Evolutionary conservation across 2,888 invertebrate species (phyloP).

Genomic region (Prenolepis imparis): DNA sequence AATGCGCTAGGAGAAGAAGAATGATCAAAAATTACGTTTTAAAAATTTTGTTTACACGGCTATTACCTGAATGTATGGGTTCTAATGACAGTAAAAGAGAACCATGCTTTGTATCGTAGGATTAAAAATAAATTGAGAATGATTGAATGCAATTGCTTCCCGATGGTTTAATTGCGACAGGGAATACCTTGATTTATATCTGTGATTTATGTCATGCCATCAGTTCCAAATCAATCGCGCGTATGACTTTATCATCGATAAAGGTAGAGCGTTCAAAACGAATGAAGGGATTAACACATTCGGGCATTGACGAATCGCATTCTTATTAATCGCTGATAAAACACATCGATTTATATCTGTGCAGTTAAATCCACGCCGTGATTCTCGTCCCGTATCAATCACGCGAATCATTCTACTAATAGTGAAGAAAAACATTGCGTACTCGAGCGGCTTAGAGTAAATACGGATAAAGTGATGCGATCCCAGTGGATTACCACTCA

Average conservation of each 20-base stretch:
- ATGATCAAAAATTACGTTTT: not conserved
- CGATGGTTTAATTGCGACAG: conserved; percentile 26
- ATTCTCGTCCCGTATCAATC: conserved; percentile 25
- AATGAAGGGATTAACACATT: conserved; percentile 41
- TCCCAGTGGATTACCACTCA: conserved; percentile 12
- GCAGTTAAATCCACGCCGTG: not conserved
- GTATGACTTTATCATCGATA: conserved; percentile 43
- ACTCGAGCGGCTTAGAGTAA: conserved; percentile 32
- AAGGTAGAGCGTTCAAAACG: conserved; percentile 22
- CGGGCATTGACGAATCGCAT: conserved; percentile 30
- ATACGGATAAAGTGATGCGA: conserved; percentile 3
- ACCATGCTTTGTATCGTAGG: not conserved
- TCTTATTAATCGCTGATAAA: conserved; percentile 48
- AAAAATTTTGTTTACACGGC: not conserved
- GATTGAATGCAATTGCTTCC: conserved; percentile 35
- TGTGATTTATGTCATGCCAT: conserved; percentile 30
- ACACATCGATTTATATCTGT: conserved; percentile 10
- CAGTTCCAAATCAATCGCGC: conserved; percentile 47
- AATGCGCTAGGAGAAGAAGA: not conserved
- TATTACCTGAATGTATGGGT: not conserved
- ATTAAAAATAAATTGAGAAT: conserved; percentile 47
- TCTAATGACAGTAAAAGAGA: not conserved
- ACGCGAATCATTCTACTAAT: conserved; percentile 20
- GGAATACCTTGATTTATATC: conserved; percentile 36
- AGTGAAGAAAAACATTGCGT: conserved; percentile 18